phyloP scores from a whole-genome alignment of 2,797 vertebrate genomes.

The Acanthurus leucopareius region DNA sequence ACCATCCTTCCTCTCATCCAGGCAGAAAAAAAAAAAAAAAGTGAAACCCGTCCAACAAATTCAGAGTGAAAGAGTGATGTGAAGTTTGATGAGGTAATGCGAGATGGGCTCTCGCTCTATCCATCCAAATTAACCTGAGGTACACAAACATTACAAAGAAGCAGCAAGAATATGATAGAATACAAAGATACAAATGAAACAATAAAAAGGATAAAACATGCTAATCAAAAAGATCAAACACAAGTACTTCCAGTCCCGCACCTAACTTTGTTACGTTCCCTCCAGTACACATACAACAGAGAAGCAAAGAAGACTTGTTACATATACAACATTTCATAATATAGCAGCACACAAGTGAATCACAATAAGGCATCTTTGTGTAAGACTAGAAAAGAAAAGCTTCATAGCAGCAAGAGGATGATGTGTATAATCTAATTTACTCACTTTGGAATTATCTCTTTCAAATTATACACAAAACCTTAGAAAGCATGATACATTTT shows the following conservation, averaged over 20 bases:
- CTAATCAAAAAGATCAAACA: slow-evolving; percentile 82
- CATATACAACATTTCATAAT: slow-evolving; percentile 94
- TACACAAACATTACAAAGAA: slow-evolving; percentile 90
- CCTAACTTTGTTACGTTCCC: slow-evolving; percentile 85
- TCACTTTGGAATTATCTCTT: slow-evolving; percentile 77
- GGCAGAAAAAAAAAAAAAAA: slow-evolving; percentile 48
- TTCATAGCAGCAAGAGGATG: slow-evolving; percentile 92
- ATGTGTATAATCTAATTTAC: slow-evolving; percentile 75
- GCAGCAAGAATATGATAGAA: slow-evolving; percentile 86
- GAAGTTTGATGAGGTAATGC: slow-evolving; percentile 93
- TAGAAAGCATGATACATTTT: slow-evolving; percentile 65
- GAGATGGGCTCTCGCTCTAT: slow-evolving; percentile 85
- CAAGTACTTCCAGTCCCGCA: slow-evolving; percentile 93
- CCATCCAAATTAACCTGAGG: slow-evolving; percentile 94
- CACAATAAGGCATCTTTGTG: slow-evolving; percentile 94
- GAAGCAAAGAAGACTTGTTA: slow-evolving; percentile 92
- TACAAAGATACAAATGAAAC: slow-evolving; percentile 71
- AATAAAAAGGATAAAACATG: slow-evolving; percentile 77
- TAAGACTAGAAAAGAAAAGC: slow-evolving; percentile 94
- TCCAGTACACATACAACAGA: slow-evolving; percentile 85
- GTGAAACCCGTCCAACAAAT: slow-evolving; percentile 78
- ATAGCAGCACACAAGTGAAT: slow-evolving; percentile 99
- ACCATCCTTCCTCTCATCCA: slow-evolving; percentile 49
- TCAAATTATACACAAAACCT: slow-evolving; percentile 87
- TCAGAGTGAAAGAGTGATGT: slow-evolving; percentile 72